phyloP scores from a whole-genome alignment of 1,140 invertebrate genomes.

The Drosophila seguyi region DNA sequence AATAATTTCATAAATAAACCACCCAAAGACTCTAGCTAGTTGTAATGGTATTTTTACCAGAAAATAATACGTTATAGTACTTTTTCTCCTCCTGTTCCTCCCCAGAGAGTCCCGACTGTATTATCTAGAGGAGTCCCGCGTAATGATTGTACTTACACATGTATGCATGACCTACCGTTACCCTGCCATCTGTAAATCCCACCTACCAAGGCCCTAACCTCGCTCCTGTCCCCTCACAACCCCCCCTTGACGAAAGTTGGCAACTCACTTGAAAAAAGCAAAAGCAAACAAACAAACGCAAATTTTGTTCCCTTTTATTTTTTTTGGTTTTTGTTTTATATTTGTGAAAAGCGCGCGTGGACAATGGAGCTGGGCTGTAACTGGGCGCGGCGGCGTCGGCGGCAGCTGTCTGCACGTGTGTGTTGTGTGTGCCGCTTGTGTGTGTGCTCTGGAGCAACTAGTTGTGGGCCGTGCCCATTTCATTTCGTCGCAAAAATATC shows the following conservation, averaged over 20 bases:
- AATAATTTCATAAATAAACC: not conserved
- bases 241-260: conserved; percentile 55
- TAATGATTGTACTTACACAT: conserved; percentile 81
- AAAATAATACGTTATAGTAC: not conserved
- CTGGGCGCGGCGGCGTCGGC: conserved; percentile 9
- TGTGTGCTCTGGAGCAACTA: conserved; percentile 52
- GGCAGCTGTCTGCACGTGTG: conserved; percentile 10
- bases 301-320: conserved; percentile 30
- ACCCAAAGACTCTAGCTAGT: too few species aligned
- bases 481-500: conserved; percentile 49
- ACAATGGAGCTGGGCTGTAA: conserved; percentile 28
- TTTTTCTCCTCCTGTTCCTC: not conserved
- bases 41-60: not conserved
- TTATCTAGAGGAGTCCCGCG: conserved; percentile 52
- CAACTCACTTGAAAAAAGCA: conserved; percentile 60
- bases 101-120: conserved; percentile 29
- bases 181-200: conserved; percentile 28
- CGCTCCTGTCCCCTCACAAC: not conserved
- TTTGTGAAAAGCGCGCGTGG: conserved; percentile 38
- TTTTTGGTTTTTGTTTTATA: conserved; percentile 19
- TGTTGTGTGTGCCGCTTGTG: conserved; percentile 28
- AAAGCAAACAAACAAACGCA: conserved; percentile 54
- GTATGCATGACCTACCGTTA: conserved; percentile 69
- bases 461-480: conserved; percentile 49
- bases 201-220: not conserved